A percentile compares a stretch with the other conserved stretches of the same genome.
Evolutionary conservation across 2,888 invertebrate species (phyloP).

Genomic region (Andricus curvator): DNA sequence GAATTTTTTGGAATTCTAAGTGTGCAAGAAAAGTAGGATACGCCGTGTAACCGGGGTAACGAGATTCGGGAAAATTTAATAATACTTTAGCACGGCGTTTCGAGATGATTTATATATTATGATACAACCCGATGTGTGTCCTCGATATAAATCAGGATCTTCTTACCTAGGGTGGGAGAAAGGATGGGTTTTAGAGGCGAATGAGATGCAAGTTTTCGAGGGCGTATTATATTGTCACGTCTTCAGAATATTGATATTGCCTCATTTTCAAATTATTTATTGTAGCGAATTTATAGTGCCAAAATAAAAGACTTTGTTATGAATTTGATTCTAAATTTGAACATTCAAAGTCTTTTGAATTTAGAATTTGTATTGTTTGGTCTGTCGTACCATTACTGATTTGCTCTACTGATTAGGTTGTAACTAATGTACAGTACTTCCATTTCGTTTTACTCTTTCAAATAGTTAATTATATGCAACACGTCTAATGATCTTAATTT

Average conservation of each 20-base stretch:
- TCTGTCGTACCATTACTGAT: no score
- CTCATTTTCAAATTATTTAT: not conserved
- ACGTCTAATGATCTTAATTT: no score
- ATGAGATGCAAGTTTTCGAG: constrained; percentile 28
- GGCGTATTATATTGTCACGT: constrained; percentile 16
- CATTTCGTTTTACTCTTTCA: no score
- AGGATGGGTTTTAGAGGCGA: constrained; percentile 37
- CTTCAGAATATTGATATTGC: constrained; percentile 1
- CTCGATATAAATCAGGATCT: constrained; percentile 65
- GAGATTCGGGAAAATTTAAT: constrained; percentile 52
- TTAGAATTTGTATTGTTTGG: no score
- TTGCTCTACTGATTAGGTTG: no score
- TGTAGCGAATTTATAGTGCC: not conserved
- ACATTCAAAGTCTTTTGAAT: no score
- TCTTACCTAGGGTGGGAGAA: constrained; percentile 51
- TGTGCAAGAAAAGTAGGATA: not conserved
- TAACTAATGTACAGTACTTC: no score
- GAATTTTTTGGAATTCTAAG: not conserved
- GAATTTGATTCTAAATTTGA: no score
- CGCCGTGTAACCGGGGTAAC: constrained; percentile 30
- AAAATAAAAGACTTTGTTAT: not conserved
- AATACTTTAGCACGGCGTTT: constrained; percentile 47
- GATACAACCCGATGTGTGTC: constrained; percentile 55
- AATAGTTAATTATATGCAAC: no score
- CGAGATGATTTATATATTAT: constrained; percentile 60